Conservation (phyloP, 2,113 vertebrate genomes). For the Forbesichthys agassizii region DNA sequence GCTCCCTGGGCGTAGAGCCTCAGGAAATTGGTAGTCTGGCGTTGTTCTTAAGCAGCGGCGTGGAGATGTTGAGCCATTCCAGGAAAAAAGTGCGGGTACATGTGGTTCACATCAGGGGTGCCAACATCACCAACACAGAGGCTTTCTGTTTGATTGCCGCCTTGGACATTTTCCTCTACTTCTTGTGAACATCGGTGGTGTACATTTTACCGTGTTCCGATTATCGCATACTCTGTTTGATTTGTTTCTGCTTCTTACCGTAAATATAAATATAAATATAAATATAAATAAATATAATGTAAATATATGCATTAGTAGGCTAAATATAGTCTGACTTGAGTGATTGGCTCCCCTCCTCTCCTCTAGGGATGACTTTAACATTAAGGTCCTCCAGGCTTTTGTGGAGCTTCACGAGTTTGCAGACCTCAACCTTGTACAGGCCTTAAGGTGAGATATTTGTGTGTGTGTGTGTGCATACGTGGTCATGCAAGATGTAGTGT, state of each 20-base stretch:
- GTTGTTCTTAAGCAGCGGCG: slow-evolving; percentile 38
- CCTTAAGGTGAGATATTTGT: slow-evolving; percentile 84
- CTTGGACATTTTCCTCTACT: slow-evolving; percentile 12
- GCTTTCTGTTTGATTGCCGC: slow-evolving; percentile 12
- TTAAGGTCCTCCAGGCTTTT: slow-evolving; percentile 97
- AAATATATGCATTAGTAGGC: neutral
- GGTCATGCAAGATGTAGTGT: too few relatives aligned
- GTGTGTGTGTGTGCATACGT: neutral
- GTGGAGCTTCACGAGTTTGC: slow-evolving; percentile 99
- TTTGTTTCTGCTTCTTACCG: neutral
- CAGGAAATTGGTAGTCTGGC: slow-evolving; percentile 65
- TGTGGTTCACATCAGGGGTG: slow-evolving; percentile 64
- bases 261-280: neutral
- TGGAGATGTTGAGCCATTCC: slow-evolving; percentile 14
- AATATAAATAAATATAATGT: too few relatives aligned
- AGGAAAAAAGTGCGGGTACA: slow-evolving; percentile 50
- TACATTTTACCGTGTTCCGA: neutral
- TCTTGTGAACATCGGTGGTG: neutral
- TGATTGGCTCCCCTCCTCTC: slow-evolving; percentile 30
- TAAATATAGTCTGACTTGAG: neutral
- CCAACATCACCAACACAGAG: slow-evolving; percentile 32
- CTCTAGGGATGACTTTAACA: slow-evolving; percentile 94
- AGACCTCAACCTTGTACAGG: slow-evolving; percentile 98
- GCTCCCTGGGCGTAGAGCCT: slow-evolving; percentile 38
- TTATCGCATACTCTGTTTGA: neutral